Evolutionary conservation across 2,797 vertebrate species (phyloP).

Genomic region (Enteromius treurensis): DNA sequence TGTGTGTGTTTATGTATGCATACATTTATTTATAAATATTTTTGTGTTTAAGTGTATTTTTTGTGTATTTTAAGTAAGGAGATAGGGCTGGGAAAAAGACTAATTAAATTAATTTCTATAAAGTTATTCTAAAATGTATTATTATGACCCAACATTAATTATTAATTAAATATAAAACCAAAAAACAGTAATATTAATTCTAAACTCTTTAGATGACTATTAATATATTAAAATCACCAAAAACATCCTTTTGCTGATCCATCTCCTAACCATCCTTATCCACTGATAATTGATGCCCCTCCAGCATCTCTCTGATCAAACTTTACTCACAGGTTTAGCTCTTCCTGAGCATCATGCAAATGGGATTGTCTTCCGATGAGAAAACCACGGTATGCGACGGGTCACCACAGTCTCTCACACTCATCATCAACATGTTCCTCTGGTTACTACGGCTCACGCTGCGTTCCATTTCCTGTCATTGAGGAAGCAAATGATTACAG

Average conservation of each 20-base stretch:
- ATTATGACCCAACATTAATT: neutral
- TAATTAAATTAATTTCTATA: too few relatives aligned
- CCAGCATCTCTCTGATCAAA: neutral
- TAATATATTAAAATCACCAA: neutral
- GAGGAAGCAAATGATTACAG: constrained; percentile 37
- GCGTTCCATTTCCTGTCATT: constrained; percentile 15
- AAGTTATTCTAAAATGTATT: neutral
- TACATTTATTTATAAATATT: neutral
- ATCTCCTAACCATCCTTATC: neutral
- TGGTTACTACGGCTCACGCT: constrained; percentile 17
- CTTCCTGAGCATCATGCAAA: neutral
- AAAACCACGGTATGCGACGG: neutral
- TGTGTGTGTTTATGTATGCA: too few relatives aligned
- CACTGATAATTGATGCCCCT: neutral
- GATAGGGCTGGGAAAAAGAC: neutral
- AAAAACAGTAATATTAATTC: neutral
- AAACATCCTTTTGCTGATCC: too few relatives aligned
- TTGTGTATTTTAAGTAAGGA: too few relatives aligned
- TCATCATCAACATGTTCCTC: constrained; percentile 33
- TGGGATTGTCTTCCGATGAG: neutral
- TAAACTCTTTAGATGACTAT: neutral
- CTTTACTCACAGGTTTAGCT: neutral
- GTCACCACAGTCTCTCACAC: constrained; percentile 60
- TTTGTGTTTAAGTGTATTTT: too few relatives aligned
- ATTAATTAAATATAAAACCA: neutral